phyloP scores from a whole-genome alignment of 2,888 invertebrate genomes.

The Brachyopa scutellaris region DNA sequence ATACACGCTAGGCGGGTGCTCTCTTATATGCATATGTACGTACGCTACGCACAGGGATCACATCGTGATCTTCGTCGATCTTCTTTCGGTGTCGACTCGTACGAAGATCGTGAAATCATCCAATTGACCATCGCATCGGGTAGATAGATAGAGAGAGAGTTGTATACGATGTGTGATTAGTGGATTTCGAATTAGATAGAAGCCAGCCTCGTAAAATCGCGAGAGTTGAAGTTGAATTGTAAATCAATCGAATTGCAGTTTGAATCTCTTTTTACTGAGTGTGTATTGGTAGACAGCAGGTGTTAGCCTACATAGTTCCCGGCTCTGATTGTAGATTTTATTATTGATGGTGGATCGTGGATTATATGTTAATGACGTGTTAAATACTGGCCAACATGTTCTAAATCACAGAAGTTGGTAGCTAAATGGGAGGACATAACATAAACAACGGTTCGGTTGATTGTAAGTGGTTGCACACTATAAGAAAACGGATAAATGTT shows the following conservation, averaged over 20 bases:
- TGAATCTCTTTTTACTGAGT: not conserved
- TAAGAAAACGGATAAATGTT: too few relatives aligned
- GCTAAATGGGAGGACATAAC: not conserved
- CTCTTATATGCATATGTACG: too few relatives aligned
- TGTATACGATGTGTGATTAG: constrained; percentile 63
- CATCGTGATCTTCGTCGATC: constrained; percentile 56
- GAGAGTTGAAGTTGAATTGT: constrained; percentile 36
- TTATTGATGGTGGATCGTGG: constrained; percentile 36
- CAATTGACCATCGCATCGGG: constrained; percentile 62
- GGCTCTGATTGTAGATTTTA: constrained; percentile 19
- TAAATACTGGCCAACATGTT: constrained; percentile 53
- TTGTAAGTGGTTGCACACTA: not conserved
- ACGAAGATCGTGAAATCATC: constrained; percentile 62
- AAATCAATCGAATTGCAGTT: constrained; percentile 61
- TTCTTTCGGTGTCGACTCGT: constrained; percentile 14
- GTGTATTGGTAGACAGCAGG: constrained; percentile 53
- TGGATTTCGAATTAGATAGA: constrained; percentile 54
- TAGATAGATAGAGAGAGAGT: constrained; percentile 38
- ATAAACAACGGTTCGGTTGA: constrained; percentile 22
- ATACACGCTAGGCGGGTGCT: constrained; percentile 63
- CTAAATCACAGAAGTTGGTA: constrained; percentile 27
- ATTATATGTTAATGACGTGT: constrained; percentile 61
- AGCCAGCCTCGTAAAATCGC: constrained; percentile 39
- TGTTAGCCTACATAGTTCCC: constrained; percentile 61
- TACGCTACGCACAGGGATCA: constrained; percentile 62